Evolutionary conservation across 2,888 invertebrate genomes (phyloP).

Genomic region (Amphipyra berbera): DNA sequence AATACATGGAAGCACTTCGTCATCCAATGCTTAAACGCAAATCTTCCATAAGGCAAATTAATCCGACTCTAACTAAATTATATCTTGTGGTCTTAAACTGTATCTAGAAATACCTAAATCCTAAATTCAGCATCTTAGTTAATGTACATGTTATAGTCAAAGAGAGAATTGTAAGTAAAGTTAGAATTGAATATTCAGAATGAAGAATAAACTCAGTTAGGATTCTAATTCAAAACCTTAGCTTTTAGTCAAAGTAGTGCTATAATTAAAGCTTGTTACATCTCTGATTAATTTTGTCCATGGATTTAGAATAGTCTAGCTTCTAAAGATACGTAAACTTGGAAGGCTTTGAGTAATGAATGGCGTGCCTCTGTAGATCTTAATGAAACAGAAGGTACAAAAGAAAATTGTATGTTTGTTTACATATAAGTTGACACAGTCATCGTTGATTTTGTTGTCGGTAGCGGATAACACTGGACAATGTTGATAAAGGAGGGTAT

Average conservation of each 20-base stretch:
- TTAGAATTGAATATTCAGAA: constrained; percentile 10
- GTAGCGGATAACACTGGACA: no score
- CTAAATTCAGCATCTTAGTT: constrained; percentile 9
- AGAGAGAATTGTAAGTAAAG: constrained; percentile 5
- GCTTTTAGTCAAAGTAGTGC: background rate
- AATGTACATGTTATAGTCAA: constrained; percentile 7
- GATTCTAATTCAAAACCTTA: constrained; percentile 1
- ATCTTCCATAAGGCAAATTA: constrained; percentile 5
- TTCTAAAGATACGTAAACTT: constrained; percentile 1
- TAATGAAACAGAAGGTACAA: background rate
- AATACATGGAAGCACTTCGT: background rate
- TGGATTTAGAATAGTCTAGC: constrained; percentile 2
- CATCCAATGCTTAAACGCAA: background rate
- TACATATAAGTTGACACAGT: no score
- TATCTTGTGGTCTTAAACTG: background rate
- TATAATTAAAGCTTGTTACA: constrained; percentile 6
- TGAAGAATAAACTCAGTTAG: constrained; percentile 4
- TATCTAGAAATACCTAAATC: constrained; percentile 1
- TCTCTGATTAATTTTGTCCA: background rate
- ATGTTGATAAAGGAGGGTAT: no score
- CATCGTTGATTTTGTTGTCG: no score
- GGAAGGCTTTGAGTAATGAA: background rate
- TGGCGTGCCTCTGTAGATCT: background rate
- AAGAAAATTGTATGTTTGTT: background rate
- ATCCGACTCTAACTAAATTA: background rate